phyloP scores from a whole-genome alignment of 2,797 vertebrate genomes.

The Protosalanx chinensis region DNA sequence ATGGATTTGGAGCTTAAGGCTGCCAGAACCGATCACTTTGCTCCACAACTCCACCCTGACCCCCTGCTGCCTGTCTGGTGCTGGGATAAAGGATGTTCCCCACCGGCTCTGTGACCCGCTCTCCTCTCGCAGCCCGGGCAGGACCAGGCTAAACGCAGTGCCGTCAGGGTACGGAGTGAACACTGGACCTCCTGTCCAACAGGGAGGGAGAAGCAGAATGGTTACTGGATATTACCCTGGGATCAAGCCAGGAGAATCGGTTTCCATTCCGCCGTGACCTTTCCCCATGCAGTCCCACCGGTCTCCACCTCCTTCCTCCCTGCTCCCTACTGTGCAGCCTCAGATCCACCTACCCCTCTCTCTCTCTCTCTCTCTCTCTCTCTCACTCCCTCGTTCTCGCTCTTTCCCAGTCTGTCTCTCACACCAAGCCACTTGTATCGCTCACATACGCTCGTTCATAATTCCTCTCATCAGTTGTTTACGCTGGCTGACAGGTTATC shows the following conservation, averaged over 20 bases:
- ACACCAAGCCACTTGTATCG: conserved; percentile 60
- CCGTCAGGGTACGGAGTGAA: conserved; percentile 76
- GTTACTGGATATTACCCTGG: conserved; percentile 85
- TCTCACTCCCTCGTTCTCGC: conserved; percentile 47
- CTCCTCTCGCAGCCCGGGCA: conserved; percentile 52
- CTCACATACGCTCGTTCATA: conserved; percentile 64
- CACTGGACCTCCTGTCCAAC: conserved; percentile 62
- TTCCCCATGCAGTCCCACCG: conserved; percentile 61
- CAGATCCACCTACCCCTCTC: conserved; percentile 43
- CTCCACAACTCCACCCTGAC: conserved; percentile 24
- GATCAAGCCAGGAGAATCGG: conserved; percentile 79
- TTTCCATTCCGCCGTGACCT: conserved; percentile 83
- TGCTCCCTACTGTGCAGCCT: conserved; percentile 65
- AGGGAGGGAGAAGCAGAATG: conserved; percentile 70
- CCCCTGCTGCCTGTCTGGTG: conserved; percentile 74
- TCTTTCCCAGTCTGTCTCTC: neutral
- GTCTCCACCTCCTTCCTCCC: conserved; percentile 70
- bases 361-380: conserved; percentile 25
- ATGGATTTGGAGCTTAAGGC: conserved; percentile 70
- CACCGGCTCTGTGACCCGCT: conserved; percentile 63
- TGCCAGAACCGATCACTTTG: conserved; percentile 72
- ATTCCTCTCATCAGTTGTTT: conserved; percentile 71
- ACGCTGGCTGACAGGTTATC: conserved; percentile 54
- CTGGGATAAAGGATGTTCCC: conserved; percentile 79
- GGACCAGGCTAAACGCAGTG: conserved; percentile 72